phyloP scores from a whole-genome alignment of 37 sponge, comb jelly and placozoan species.

The Crambe crambe region DNA sequence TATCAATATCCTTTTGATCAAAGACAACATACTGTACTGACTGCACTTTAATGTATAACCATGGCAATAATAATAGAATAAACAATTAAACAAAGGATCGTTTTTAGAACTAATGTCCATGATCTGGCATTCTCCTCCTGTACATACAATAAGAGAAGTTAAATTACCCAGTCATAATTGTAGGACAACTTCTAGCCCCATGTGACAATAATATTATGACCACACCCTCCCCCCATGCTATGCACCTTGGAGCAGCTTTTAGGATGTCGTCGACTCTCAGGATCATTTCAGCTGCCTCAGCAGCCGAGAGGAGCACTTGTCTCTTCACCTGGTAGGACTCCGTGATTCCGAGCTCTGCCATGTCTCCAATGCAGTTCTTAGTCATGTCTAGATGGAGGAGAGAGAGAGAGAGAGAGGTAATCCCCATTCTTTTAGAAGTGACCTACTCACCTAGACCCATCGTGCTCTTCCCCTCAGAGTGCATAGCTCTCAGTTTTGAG shows the following conservation, averaged over 20 bases:
- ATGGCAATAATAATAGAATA: too few species aligned
- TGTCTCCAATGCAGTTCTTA: conserved; percentile 81
- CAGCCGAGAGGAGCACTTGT: conserved; percentile 88
- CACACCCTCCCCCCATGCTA: too few species aligned
- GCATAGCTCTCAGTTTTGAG: conserved; percentile 84
- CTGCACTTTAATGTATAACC: too few species aligned
- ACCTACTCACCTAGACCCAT: conserved; percentile 77
- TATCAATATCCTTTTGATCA: too few species aligned
- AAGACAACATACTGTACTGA: too few species aligned
- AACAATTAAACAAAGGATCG: too few species aligned
- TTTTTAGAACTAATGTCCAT: conserved; percentile 7
- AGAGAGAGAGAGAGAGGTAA: not conserved
- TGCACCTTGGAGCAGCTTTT: conserved; percentile 84
- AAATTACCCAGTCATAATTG: too few species aligned
- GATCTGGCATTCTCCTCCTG: conserved; percentile 2
- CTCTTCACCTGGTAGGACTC: conserved; percentile 94
- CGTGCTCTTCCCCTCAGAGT: conserved; percentile 76
- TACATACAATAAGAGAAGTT: not conserved
- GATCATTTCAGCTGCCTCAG: conserved; percentile 98
- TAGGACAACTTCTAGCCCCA: too few species aligned
- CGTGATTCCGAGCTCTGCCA: conserved; percentile 88
- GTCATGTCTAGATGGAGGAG: conserved; percentile 73
- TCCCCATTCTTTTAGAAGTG: too few species aligned
- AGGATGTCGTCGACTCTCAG: conserved; percentile 96
- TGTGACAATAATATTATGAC: too few species aligned